These are phyloP conservation scores for Ploceus nigricollis DNA, from an alignment of 2,113 vertebrate genomes.

Conservation along the genomic window DNA sequence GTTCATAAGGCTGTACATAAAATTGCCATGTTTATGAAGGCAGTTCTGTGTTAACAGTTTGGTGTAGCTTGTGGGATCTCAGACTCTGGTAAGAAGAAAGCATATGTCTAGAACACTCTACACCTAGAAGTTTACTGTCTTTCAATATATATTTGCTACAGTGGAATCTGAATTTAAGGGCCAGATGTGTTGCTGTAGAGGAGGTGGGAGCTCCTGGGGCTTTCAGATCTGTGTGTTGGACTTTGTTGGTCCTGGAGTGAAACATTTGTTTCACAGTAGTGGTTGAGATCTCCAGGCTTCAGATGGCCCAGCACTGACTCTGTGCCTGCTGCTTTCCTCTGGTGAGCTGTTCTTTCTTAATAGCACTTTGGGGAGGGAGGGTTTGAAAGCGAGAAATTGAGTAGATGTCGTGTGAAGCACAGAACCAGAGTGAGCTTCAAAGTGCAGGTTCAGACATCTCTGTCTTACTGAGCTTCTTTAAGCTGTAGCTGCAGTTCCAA, in stretches of 20 bases:
- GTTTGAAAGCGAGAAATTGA: background rate
- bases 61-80: background rate
- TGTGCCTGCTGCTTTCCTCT: background rate
- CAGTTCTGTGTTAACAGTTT: background rate
- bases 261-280: background rate
- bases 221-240: background rate
- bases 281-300: background rate
- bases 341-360: background rate
- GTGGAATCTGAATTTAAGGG: background rate
- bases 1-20: background rate
- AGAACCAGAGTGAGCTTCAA: background rate
- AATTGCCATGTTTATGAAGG: background rate
- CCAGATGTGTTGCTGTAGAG: accelerated
- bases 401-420: background rate
- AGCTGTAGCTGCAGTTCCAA: background rate
- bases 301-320: accelerated
- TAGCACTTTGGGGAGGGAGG: background rate
- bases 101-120: background rate
- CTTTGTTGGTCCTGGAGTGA: background rate
- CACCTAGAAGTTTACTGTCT: background rate
- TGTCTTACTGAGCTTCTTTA: background rate
- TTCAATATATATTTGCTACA: background rate
- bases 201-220: background rate
- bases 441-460: background rate
- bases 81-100: background rate